These are phyloP conservation scores for Musca domestica DNA, from an alignment of 1,140 invertebrate genomes.

Conservation along the genomic window DNA sequence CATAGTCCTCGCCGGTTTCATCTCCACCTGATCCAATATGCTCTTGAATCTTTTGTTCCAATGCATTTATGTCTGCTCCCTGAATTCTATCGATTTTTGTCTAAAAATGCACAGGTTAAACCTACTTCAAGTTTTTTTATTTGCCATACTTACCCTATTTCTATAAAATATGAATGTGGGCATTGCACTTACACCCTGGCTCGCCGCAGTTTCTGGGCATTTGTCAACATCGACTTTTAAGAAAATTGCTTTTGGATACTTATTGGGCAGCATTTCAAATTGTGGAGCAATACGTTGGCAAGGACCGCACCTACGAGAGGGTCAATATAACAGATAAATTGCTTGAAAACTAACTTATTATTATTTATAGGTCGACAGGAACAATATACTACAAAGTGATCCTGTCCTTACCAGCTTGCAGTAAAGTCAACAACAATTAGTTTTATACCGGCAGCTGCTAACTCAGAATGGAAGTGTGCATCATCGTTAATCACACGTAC, in stretches of 20 bases:
- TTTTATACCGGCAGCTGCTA: constrained; percentile 76
- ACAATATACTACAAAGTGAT: no score
- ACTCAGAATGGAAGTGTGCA: constrained; percentile 78
- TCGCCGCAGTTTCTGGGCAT: constrained; percentile 79
- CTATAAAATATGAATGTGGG: constrained; percentile 97
- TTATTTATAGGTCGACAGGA: not conserved
- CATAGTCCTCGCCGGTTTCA: constrained; percentile 74
- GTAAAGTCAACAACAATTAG: constrained; percentile 95
- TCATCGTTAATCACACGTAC: constrained; percentile 61
- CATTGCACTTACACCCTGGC: constrained; percentile 89
- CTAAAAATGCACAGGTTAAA: constrained; percentile 44
- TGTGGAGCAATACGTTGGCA: constrained; percentile 89
- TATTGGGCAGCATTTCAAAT: constrained; percentile 80
- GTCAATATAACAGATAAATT: not conserved
- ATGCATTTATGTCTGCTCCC: constrained; percentile 75
- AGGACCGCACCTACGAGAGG: constrained; percentile 81
- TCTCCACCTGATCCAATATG: constrained; percentile 70
- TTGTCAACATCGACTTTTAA: constrained; percentile 93
- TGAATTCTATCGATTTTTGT: constrained; percentile 77
- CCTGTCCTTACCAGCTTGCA: constrained; percentile 73
- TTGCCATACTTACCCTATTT: constrained; percentile 65
- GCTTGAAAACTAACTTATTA: no score
- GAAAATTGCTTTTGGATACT: constrained; percentile 88
- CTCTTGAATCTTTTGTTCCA: constrained; percentile 89
- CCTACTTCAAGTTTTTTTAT: not conserved